These are phyloP conservation scores for Drosophila repletoides DNA, from an alignment of 1,140 invertebrate species.

Conservation along the genomic window DNA sequence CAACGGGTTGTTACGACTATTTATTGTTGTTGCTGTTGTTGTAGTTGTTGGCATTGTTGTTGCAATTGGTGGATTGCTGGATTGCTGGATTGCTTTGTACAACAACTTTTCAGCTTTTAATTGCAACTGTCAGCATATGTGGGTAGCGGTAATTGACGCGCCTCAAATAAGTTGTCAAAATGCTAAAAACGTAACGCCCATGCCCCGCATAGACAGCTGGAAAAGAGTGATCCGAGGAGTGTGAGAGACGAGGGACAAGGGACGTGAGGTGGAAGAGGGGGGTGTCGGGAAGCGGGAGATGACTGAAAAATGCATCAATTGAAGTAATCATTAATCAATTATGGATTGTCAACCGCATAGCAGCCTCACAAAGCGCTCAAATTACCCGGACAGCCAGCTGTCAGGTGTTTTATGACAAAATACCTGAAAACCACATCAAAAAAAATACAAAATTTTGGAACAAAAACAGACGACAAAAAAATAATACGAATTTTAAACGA, in stretches of 20 bases:
- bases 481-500: slow-evolving; percentile 4
- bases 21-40: slow-evolving; percentile 16
- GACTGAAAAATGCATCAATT: slow-evolving; percentile 32
- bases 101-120: slow-evolving; percentile 41
- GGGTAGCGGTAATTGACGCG: slow-evolving; percentile 45
- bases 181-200: slow-evolving; percentile 30
- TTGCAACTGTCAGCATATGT: slow-evolving; percentile 50
- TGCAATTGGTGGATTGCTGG: neutral
- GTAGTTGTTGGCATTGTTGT: slow-evolving; percentile 12
- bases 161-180: slow-evolving; percentile 48
- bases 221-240: no score
- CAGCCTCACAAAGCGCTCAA: slow-evolving; percentile 28
- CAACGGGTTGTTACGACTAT: slow-evolving; percentile 22
- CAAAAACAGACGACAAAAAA: slow-evolving; percentile 9
- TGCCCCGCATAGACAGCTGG: neutral
- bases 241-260: neutral
- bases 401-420: slow-evolving; percentile 49
- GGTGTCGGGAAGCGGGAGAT: neutral
- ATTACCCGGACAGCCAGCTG: slow-evolving; percentile 45
- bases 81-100: slow-evolving; percentile 10
- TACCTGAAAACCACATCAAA: slow-evolving; percentile 35
- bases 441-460: neutral
- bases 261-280: neutral
- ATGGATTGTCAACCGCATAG: slow-evolving; percentile 41
- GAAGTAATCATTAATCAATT: slow-evolving; percentile 40